Conservation (phyloP, 1,140 invertebrate species). For the Drosophila sturtevanti region DNA sequence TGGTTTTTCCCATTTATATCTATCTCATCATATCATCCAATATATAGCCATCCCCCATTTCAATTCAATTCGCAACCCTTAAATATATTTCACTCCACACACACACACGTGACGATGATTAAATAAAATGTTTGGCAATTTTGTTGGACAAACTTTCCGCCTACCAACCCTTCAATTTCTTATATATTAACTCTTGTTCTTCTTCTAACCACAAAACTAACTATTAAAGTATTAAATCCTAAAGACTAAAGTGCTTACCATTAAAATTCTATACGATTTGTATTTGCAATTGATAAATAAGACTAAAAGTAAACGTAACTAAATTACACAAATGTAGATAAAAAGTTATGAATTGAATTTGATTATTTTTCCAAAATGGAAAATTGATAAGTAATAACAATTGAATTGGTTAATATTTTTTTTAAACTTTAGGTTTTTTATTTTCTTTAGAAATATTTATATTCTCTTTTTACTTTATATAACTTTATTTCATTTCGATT, state of each 20-base stretch:
- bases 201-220: constrained; percentile 5
- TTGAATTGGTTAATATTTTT: no score
- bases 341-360: no score
- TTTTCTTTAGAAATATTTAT: no score
- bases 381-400: no score
- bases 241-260: not conserved
- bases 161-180: not conserved
- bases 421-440: no score
- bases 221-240: constrained; percentile 17
- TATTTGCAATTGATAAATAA: no score
- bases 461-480: no score
- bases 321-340: no score
- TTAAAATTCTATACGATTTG: no score
- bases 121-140: constrained; percentile 70
- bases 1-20: not conserved
- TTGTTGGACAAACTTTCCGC: constrained; percentile 16
- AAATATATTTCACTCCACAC: constrained; percentile 2
- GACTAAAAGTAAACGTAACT: no score
- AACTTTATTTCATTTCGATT: no score
- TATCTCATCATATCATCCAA: not conserved
- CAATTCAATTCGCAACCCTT: constrained; percentile 32
- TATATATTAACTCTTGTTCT: not conserved
- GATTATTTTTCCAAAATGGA: no score
- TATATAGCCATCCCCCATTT: constrained; percentile 20
- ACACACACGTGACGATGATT: constrained; percentile 70